phyloP scores from a whole-genome alignment of 92 coral and sea anemone genomes.

The Hydrozoanthus gracilis region DNA sequence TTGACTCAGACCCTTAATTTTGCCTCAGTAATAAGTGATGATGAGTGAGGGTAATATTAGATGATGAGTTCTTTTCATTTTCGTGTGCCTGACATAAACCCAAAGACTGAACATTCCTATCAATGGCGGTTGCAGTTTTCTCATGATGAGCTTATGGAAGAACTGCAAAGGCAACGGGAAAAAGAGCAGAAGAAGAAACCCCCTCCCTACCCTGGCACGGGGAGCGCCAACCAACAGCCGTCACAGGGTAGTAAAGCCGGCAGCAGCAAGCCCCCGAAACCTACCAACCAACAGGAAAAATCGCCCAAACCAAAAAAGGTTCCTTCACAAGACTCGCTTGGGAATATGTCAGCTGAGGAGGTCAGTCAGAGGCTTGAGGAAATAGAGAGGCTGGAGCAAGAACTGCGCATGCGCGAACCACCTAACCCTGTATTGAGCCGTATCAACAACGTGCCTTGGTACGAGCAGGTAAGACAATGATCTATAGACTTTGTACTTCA shows the following conservation, averaged over 20 bases:
- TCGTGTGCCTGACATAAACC: background rate
- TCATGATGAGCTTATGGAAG: constrained; percentile 26
- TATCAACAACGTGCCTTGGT: constrained; percentile 85
- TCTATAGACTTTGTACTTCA: too few relatives aligned
- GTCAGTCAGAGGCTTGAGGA: constrained; percentile 45
- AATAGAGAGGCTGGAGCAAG: constrained; percentile 51
- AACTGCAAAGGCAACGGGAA: constrained; percentile 28
- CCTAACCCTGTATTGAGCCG: constrained; percentile 66
- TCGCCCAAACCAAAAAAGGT: constrained; percentile 19
- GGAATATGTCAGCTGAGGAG: constrained; percentile 47
- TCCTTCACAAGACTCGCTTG: constrained; percentile 41
- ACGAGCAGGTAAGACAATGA: constrained; percentile 71
- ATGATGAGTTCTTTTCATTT: background rate
- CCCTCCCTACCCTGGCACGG: constrained; percentile 41
- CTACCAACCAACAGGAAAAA: constrained; percentile 1
- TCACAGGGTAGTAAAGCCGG: background rate
- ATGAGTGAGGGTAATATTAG: background rate
- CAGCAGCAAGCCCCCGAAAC: background rate
- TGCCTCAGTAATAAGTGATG: background rate
- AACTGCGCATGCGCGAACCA: constrained; percentile 47
- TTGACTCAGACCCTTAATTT: too few relatives aligned
- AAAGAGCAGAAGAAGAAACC: constrained; percentile 43
- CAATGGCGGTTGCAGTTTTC: constrained; percentile 5
- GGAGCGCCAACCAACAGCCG: background rate
- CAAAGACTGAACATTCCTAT: background rate